These are phyloP conservation scores for Limnephilus auricula DNA, from an alignment of 2,888 invertebrate species.

Conservation along the genomic window DNA sequence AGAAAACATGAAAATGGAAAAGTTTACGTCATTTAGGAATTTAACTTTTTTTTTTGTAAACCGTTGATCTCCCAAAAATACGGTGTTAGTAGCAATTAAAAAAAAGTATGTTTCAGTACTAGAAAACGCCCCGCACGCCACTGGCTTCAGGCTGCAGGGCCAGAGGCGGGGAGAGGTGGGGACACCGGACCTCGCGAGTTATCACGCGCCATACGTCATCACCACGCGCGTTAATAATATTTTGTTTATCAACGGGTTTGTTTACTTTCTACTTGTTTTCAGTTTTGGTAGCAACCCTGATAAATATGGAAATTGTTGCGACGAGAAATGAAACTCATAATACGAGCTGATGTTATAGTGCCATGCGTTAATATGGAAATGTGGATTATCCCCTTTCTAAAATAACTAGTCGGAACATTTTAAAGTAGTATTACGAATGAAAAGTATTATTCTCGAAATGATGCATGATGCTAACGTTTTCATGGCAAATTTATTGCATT, in stretches of 20 bases:
- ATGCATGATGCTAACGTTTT: too few species aligned
- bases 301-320: neutral
- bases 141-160: neutral
- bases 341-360: neutral
- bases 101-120: neutral
- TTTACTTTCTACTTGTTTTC: neutral
- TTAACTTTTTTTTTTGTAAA: too few species aligned
- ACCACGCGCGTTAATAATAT: neutral
- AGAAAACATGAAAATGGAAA: too few species aligned
- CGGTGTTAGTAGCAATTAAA: neutral
- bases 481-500: too few species aligned
- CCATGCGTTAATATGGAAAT: neutral
- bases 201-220: neutral
- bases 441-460: too few species aligned
- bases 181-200: neutral
- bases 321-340: neutral
- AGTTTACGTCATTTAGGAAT: too few species aligned
- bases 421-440: too few species aligned
- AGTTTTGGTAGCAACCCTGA: conserved; percentile 2
- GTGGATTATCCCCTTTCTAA: neutral
- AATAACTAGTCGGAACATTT: neutral
- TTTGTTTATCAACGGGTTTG: neutral
- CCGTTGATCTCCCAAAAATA: too few species aligned
- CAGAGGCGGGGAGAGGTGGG: neutral
- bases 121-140: neutral